Evolutionary conservation across 2,888 invertebrate genomes (phyloP).

Genomic region (Platycheirus rosarum): DNA sequence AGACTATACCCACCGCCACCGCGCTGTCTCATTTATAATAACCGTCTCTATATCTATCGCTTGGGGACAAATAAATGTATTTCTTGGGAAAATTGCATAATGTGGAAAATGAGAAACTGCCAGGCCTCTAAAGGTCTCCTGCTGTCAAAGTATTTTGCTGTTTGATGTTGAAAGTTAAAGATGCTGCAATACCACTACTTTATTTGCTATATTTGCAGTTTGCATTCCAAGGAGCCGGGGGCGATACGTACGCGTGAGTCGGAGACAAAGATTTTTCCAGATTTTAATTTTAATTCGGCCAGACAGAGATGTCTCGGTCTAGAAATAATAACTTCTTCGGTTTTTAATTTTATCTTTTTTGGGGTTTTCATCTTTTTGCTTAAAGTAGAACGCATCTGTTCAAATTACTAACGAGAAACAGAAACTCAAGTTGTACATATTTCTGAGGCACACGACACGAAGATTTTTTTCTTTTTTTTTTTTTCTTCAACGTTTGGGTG

Average conservation of each 20-base stretch:
- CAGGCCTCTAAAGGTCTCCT: slow-evolving; percentile 48
- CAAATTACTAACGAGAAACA: slow-evolving; percentile 66
- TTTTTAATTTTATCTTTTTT: slow-evolving; percentile 38
- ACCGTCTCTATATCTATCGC: not conserved
- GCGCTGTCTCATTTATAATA: not conserved
- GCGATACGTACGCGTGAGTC: not conserved
- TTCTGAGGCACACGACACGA: slow-evolving; percentile 35
- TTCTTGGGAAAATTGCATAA: slow-evolving; percentile 81
- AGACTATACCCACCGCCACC: slow-evolving; percentile 6
- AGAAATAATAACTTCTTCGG: slow-evolving; percentile 77
- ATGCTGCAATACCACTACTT: slow-evolving; percentile 26
- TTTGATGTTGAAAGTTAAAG: slow-evolving; percentile 58
- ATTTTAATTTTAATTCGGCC: slow-evolving; percentile 71
- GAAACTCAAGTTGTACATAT: slow-evolving; percentile 32
- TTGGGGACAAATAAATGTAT: slow-evolving; percentile 76
- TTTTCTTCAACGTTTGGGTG: slow-evolving; percentile 49
- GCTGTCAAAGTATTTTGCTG: slow-evolving; percentile 51
- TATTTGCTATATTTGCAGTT: not conserved
- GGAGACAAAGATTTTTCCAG: slow-evolving; percentile 51
- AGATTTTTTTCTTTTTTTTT: not conserved
- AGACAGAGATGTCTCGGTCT: slow-evolving; percentile 79
- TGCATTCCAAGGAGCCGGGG: slow-evolving; percentile 33
- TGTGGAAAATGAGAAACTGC: slow-evolving; percentile 81
- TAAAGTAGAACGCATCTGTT: slow-evolving; percentile 66
- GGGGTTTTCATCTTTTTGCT: no score